Conservation (phyloP, 1,140 invertebrate genomes). For the Scaptodrosophila lebanonensis region DNA sequence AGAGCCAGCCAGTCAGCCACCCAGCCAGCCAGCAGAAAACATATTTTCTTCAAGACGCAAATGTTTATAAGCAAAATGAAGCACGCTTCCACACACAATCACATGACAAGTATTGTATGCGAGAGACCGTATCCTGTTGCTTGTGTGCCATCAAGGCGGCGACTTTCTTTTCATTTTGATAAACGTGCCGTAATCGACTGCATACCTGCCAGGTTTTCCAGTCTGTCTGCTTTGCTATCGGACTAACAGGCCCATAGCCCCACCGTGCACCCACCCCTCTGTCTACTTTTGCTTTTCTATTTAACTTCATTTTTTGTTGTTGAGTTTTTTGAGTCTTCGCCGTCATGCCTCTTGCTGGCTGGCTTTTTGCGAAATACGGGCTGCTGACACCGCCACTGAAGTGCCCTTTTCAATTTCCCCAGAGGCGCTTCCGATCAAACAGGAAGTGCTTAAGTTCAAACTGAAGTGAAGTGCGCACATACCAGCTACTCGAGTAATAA, state of each 20-base stretch:
- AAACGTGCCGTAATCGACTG: slow-evolving; percentile 32
- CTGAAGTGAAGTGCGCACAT: slow-evolving; percentile 53
- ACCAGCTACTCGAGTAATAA: no score
- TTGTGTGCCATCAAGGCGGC: slow-evolving; percentile 16
- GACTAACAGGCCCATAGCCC: slow-evolving; percentile 13
- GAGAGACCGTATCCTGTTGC: slow-evolving; percentile 32
- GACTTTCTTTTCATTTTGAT: slow-evolving; percentile 40
- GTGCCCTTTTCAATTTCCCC: slow-evolving; percentile 74
- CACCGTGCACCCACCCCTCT: slow-evolving; percentile 34
- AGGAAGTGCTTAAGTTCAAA: slow-evolving; percentile 75
- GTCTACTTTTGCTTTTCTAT: slow-evolving; percentile 39
- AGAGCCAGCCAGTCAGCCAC: slow-evolving; percentile 28
- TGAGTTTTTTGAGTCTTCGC: slow-evolving; percentile 5
- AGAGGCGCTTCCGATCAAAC: slow-evolving; percentile 73
- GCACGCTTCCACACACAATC: slow-evolving; percentile 29
- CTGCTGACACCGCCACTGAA: slow-evolving; percentile 55
- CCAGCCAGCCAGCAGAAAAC: slow-evolving; percentile 23
- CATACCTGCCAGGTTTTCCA: slow-evolving; percentile 19
- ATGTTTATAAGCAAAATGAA: slow-evolving; percentile 43
- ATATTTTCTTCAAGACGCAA: slow-evolving; percentile 44
- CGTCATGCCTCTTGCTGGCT: slow-evolving; percentile 7
- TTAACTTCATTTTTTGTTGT: slow-evolving; percentile 44
- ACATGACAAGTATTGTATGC: not conserved
- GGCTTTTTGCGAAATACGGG: not conserved
- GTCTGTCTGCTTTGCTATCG: slow-evolving; percentile 34